Conservation (phyloP, 2,113 vertebrate genomes). For the Brachionichthys hirsutus region DNA sequence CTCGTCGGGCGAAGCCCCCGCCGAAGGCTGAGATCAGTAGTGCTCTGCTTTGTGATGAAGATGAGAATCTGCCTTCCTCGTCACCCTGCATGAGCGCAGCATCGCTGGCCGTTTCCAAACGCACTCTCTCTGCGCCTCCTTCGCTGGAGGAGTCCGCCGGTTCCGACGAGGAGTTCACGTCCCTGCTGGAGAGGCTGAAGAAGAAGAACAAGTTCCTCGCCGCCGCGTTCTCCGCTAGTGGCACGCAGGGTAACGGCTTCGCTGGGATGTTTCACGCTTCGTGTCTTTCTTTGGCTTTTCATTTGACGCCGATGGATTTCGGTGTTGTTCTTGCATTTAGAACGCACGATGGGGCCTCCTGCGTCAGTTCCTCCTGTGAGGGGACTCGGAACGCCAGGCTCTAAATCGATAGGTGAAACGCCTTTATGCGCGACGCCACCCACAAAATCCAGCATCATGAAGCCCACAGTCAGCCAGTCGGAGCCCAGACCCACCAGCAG, state of each 20-base stretch:
- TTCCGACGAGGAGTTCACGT: constrained; percentile 83
- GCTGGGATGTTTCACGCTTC: not conserved
- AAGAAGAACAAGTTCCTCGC: constrained; percentile 52
- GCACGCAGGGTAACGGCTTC: constrained; percentile 32
- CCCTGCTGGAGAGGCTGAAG: constrained; percentile 81
- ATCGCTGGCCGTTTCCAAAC: constrained; percentile 24
- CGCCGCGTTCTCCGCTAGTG: constrained; percentile 23
- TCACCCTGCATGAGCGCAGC: not conserved
- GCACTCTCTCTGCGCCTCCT: constrained; percentile 41
- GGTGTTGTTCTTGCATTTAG: constrained; percentile 35
- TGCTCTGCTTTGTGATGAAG: not conserved
- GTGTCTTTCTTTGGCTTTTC: not conserved
- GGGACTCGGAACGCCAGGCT: not conserved
- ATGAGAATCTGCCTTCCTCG: constrained; percentile 1
- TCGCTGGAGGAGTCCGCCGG: constrained; percentile 61
- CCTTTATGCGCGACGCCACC: constrained; percentile 47
- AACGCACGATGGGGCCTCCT: constrained; percentile 37
- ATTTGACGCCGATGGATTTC: not conserved
- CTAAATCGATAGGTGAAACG: constrained; percentile 9
- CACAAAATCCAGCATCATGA: constrained; percentile 39
- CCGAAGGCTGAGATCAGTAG: constrained; percentile 1
- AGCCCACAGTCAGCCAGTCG: constrained; percentile 63
- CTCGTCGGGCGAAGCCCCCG: constrained; percentile 37
- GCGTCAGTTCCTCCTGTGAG: constrained; percentile 39
- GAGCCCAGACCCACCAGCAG: constrained; percentile 72